Evolutionary conservation across 2,888 invertebrate genomes (phyloP).

Genomic region (Hypsopygia costalis): DNA sequence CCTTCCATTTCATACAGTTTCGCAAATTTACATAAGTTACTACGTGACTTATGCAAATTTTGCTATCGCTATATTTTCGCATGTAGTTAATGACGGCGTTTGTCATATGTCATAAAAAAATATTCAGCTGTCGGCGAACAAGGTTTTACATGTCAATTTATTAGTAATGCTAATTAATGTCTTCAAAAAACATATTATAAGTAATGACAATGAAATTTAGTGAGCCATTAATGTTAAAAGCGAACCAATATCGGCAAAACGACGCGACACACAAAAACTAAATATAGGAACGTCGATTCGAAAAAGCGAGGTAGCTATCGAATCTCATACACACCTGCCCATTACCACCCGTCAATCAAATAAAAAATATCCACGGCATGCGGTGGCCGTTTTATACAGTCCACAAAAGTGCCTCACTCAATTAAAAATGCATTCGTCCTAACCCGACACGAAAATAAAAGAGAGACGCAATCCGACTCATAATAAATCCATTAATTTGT

Average conservation of each 20-base stretch:
- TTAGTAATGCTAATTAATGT: constrained; percentile 9
- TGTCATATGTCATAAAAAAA: not conserved
- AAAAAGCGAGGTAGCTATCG: constrained; percentile 76
- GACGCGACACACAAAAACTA: constrained; percentile 57
- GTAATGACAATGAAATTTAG: constrained; percentile 34
- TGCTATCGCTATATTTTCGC: not conserved
- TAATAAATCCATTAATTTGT: constrained; percentile 81
- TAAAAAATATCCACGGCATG: constrained; percentile 67
- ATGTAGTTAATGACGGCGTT: not conserved
- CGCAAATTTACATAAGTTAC: too few species aligned
- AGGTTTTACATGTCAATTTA: constrained; percentile 10
- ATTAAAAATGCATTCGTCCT: constrained; percentile 81
- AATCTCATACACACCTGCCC: constrained; percentile 74
- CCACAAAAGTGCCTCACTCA: constrained; percentile 78
- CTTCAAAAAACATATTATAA: constrained; percentile 19
- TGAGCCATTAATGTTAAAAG: constrained; percentile 41
- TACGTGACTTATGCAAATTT: too few species aligned
- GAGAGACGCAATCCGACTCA: constrained; percentile 65
- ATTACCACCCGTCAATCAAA: constrained; percentile 79
- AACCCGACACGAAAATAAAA: constrained; percentile 67
- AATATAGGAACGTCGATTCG: constrained; percentile 49
- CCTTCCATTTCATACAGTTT: too few species aligned
- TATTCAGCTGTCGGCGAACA: constrained; percentile 3
- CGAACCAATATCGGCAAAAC: constrained; percentile 40
- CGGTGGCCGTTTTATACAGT: constrained; percentile 77